A percentile compares a stretch with the other conserved stretches of the same genome.
Conservation (phyloP, 1,140 invertebrate genomes). For the Drosophila obscura region DNA sequence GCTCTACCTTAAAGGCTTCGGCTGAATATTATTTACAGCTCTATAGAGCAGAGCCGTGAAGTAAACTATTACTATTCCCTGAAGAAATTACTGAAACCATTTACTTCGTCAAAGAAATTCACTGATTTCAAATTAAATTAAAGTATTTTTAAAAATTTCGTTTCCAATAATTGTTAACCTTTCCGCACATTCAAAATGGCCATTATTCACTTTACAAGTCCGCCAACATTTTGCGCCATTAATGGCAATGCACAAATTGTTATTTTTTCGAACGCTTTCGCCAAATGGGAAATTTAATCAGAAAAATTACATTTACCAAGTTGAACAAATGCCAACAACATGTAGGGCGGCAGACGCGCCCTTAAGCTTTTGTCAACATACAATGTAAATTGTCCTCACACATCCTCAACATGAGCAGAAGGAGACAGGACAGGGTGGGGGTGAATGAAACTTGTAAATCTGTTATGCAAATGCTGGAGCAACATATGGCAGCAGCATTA, state of each 20-base stretch:
- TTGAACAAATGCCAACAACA: conserved; percentile 27
- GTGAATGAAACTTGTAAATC: conserved; percentile 1
- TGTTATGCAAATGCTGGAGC: conserved; percentile 62
- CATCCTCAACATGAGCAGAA: background rate
- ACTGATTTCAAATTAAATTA: no score
- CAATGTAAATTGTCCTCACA: conserved; percentile 24
- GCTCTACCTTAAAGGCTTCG: no score
- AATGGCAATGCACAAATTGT: conserved; percentile 16
- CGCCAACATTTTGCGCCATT: conserved; percentile 37
- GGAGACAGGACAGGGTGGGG: background rate
- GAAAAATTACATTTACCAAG: conserved; percentile 27
- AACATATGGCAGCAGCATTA: conserved; percentile 73
- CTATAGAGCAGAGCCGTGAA: no score
- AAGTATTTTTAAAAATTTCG: background rate
- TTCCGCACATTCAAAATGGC: conserved; percentile 22
- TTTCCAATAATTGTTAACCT: conserved; percentile 24
- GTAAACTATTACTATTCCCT: no score
- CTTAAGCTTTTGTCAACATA: conserved; percentile 49
- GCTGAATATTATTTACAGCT: no score
- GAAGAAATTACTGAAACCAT: no score
- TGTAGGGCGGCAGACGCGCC: conserved; percentile 8
- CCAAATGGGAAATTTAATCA: conserved; percentile 28
- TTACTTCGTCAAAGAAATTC: no score
- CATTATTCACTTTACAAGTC: conserved; percentile 38
- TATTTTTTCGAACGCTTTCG: conserved; percentile 15